Evolutionary conservation across 1,140 invertebrate species (phyloP), one percentile per base, ranked within the genome.

Genomic region (Drosophila grimshawi): DNA sequence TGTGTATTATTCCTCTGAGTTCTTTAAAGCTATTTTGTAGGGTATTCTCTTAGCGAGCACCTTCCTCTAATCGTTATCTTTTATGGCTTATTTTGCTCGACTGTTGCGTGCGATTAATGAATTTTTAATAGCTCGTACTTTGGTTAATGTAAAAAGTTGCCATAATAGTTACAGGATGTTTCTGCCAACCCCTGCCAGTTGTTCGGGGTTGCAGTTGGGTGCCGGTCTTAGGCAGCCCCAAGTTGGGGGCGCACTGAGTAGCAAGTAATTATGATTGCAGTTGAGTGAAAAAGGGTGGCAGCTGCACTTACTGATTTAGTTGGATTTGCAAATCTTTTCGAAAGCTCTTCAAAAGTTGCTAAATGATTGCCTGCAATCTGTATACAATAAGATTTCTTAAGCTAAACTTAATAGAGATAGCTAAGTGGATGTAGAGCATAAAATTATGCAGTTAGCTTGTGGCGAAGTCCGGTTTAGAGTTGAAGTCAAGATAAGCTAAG

Each of bases 41-140:
- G 57, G 37, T 53, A 62, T 53, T 3, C 35, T 1, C 2, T 2
- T 4, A 37, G 8, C 32, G 48, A 2, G 0, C n/a, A 52, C 55
- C 60, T 59, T 45, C 53, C 3, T 2, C 6, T 37, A 27, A 6
- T 35, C 32, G 8, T 67, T 53, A 19, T 19, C 64, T 81, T 88
- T 73, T 82, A 82, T 70, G 55, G 11, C 30, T n/a, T 74, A 61
- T 72, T 72, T 69, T 61, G 43, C 61, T 52, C 67, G 62, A 63
- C 57, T 62, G 82, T 75, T 85, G 82, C 82, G 65, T 76, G 79
- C 81, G 86, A 86, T 86, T 86, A 86, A 86, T 86, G 81, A 86
- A 86, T 86, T 86, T 86, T 86, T 86, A 86, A 86, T 86, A 88
- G 81, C 55, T 75, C 76, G 75, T 70, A 86, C 82, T 86, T 86